Evolutionary conservation across 1,140 invertebrate species (phyloP).

Genomic region (Mercenaria mercenaria): DNA sequence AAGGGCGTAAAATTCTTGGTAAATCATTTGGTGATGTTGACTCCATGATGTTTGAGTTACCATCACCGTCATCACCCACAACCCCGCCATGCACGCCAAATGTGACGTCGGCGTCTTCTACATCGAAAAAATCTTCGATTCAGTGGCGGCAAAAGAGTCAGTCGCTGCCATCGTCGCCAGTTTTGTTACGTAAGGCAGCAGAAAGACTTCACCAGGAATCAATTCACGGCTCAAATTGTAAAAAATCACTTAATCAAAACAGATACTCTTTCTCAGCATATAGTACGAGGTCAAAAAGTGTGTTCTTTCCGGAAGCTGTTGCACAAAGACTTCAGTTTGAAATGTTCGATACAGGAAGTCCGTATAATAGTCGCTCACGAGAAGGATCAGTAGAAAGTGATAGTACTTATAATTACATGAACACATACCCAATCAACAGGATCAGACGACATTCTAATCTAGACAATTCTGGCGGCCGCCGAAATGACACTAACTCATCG

Average conservation of each 20-base stretch:
- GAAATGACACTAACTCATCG: not conserved
- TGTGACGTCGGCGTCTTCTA: constrained; percentile 60
- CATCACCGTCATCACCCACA: constrained; percentile 75
- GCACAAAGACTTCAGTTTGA: constrained; percentile 73
- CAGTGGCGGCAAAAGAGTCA: constrained; percentile 70
- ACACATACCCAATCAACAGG: constrained; percentile 36
- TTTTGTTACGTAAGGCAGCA: constrained; percentile 81
- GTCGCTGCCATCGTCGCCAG: constrained; percentile 82
- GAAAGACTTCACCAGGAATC: constrained; percentile 82
- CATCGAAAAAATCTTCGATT: constrained; percentile 45
- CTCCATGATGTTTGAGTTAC: constrained; percentile 73
- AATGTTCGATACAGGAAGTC: constrained; percentile 63
- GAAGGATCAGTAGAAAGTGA: constrained; percentile 57
- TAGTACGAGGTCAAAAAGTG: constrained; percentile 75
- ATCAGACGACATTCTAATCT: constrained; percentile 46
- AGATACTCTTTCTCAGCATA: constrained; percentile 66
- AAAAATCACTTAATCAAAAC: constrained; percentile 61
- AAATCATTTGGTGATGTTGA: constrained; percentile 71
- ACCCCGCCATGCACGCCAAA: constrained; percentile 80
- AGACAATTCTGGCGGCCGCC: not conserved
- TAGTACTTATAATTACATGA: not conserved
- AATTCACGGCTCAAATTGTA: constrained; percentile 77
- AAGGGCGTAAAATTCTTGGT: constrained; percentile 81
- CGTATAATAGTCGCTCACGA: constrained; percentile 43
- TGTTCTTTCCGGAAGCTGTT: constrained; percentile 74